Percentiles rank a stretch among this genome's conserved stretches.
These are phyloP conservation scores for Hemibagrus guttatus DNA, from an alignment of 2,797 vertebrate species.

Conservation along the genomic window DNA sequence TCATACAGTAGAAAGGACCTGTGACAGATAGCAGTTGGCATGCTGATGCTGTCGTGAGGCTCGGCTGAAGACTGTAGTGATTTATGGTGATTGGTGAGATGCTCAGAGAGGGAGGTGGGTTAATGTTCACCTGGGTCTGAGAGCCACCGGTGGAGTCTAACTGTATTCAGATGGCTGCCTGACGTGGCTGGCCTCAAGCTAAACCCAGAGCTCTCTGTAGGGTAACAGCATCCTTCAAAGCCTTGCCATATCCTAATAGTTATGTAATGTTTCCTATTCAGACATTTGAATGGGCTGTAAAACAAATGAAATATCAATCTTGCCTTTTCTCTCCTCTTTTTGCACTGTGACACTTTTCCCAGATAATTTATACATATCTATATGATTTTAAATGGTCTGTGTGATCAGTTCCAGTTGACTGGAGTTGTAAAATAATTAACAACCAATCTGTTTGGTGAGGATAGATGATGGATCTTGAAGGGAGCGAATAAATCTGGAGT, in stretches of 20 bases:
- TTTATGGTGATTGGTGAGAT: constrained; percentile 75
- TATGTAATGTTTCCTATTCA: constrained; percentile 55
- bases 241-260: constrained; percentile 57
- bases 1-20: constrained; percentile 61
- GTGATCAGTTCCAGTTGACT: background rate
- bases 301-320: constrained; percentile 55
- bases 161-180: constrained; percentile 56
- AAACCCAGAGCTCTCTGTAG: constrained; percentile 69
- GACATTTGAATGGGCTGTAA: constrained; percentile 56
- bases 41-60: constrained; percentile 69
- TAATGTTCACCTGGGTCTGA: constrained; percentile 76
- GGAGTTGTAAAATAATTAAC: background rate
- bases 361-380: background rate
- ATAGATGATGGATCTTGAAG: background rate
- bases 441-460: too few relatives aligned
- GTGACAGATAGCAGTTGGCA: constrained; percentile 73
- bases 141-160: constrained; percentile 65
- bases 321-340: constrained; percentile 3
- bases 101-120: constrained; percentile 69
- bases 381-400: background rate
- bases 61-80: constrained; percentile 69
- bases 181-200: constrained; percentile 67
- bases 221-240: constrained; percentile 57
- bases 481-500: background rate
- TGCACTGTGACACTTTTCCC: background rate